phyloP scores from a whole-genome alignment of 1,140 invertebrate species.

The Trinorchestia longiramus region DNA sequence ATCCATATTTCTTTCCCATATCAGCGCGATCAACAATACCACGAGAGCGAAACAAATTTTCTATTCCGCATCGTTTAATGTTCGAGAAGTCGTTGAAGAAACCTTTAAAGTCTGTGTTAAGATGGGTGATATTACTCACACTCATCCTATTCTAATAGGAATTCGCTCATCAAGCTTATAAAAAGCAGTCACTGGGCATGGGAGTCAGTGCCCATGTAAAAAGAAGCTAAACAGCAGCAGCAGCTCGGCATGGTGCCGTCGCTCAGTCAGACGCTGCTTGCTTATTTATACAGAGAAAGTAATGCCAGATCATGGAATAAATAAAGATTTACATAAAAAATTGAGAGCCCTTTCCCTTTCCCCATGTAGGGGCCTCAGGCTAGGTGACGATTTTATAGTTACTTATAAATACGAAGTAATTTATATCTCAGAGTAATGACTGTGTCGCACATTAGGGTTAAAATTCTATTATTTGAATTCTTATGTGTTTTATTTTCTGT shows the following conservation, averaged over 20 bases:
- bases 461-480: no score
- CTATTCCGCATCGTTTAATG: background rate
- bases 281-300: background rate
- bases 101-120: background rate
- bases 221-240: background rate
- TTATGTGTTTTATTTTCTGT: background rate
- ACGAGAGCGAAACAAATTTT: background rate
- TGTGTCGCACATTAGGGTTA: no score
- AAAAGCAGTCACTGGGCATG: background rate
- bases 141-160: no score
- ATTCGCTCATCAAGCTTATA: background rate
- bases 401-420: background rate
- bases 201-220: background rate
- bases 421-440: background rate
- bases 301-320: background rate
- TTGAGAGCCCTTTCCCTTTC: background rate
- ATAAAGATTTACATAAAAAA: background rate
- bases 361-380: background rate
- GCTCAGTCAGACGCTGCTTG: background rate
- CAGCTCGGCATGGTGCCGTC: background rate
- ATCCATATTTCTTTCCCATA: background rate
- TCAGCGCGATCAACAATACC: background rate
- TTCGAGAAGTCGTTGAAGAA: background rate
- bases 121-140: background rate
- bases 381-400: background rate